Conservation (phyloP, 2,888 invertebrate species). For the Phlogophora meticulosa region DNA sequence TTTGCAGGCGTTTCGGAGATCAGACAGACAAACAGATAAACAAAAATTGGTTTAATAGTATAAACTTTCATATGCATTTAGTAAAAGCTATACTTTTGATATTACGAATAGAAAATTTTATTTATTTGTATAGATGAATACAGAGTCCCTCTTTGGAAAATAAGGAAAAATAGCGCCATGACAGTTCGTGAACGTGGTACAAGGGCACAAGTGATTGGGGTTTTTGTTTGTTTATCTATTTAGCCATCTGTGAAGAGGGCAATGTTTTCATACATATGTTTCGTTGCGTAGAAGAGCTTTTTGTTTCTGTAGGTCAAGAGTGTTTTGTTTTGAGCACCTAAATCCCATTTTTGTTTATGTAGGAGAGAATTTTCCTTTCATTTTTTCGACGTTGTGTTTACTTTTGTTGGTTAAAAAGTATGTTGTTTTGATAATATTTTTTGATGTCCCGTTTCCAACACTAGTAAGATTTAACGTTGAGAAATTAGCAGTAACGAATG, state of each 20-base stretch:
- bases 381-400: not conserved
- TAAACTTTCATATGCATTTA: no score
- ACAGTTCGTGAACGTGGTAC: conserved; percentile 39
- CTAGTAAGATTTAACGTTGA: no score
- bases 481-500: not conserved
- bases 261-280: conserved; percentile 38
- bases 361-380: not conserved
- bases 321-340: conserved; percentile 3
- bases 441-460: not conserved
- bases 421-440: not conserved
- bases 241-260: conserved; percentile 29
- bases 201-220: conserved; percentile 52
- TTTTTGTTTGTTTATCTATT: conserved; percentile 54
- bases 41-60: no score
- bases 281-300: conserved; percentile 25
- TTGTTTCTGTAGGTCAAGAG: conserved; percentile 25
- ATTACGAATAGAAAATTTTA: no score
- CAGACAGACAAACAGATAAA: no score
- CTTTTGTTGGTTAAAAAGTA: not conserved
- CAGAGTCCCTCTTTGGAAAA: conserved; percentile 31
- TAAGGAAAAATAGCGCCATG: conserved; percentile 46
- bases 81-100: no score
- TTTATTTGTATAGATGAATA: no score
- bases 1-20: no score
- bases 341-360: not conserved